Conservation (phyloP, 2,888 invertebrate species). For the Drosophila longiperda region DNA sequence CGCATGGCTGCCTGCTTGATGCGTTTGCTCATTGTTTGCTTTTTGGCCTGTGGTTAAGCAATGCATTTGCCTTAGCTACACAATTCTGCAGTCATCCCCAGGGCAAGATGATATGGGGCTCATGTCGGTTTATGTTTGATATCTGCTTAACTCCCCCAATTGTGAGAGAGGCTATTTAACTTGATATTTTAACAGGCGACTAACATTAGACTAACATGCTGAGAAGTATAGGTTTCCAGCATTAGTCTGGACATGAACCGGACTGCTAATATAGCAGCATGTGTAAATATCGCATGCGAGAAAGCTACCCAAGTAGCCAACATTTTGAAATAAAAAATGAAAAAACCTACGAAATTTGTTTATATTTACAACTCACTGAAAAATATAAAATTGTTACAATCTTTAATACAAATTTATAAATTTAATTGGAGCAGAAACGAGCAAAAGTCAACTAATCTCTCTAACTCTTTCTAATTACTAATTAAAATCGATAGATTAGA, state of each 20-base stretch:
- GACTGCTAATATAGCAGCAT: not conserved
- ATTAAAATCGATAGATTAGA: not conserved
- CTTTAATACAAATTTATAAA: not conserved
- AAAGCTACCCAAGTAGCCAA: not conserved
- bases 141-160: not conserved
- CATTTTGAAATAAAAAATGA: not conserved
- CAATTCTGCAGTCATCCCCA: constrained; percentile 9
- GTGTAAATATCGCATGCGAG: constrained; percentile 31
- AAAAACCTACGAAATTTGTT: not conserved
- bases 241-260: constrained; percentile 36
- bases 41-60: constrained; percentile 10
- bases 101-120: not conserved
- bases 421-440: not conserved
- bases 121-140: not conserved
- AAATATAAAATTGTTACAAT: not conserved
- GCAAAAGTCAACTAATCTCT: too few species aligned
- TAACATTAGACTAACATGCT: not conserved
- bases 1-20: not conserved
- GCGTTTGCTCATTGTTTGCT: constrained; percentile 21
- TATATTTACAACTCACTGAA: not conserved
- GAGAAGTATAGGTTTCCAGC: not conserved
- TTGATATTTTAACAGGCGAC: not conserved
- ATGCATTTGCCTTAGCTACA: constrained; percentile 30
- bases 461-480: not conserved
- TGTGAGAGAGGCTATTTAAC: not conserved